phyloP scores from a whole-genome alignment of 1,140 invertebrate genomes.

The Drosophila orosa region DNA sequence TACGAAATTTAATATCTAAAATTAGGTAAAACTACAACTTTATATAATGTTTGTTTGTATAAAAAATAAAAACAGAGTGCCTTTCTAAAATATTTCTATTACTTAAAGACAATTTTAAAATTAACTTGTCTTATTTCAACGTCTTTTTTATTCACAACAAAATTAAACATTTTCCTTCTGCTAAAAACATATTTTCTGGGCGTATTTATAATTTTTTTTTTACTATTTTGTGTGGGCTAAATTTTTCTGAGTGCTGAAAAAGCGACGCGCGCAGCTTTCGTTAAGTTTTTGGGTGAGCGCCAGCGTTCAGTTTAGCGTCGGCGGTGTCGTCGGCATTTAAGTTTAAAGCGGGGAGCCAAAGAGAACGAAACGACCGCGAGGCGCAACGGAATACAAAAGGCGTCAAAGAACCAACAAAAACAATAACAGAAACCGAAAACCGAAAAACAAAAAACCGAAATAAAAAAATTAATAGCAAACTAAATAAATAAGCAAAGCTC shows the following conservation, averaged over 20 bases:
- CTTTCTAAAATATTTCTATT: not conserved
- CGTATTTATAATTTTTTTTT: not conserved
- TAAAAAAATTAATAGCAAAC: slow-evolving; percentile 32
- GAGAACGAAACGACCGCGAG: slow-evolving; percentile 64
- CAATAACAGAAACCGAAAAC: slow-evolving; percentile 32
- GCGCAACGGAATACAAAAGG: slow-evolving; percentile 74
- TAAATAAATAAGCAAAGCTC: slow-evolving; percentile 49
- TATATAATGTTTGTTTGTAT: too few species aligned
- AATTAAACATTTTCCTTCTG: too few species aligned
- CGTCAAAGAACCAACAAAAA: slow-evolving; percentile 45
- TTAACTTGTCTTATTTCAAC: too few species aligned
- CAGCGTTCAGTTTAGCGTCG: slow-evolving; percentile 17
- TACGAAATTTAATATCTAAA: too few species aligned
- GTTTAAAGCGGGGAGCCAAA: slow-evolving; percentile 64
- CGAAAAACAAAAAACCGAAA: slow-evolving; percentile 24
- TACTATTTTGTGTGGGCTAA: not conserved
- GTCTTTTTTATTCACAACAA: too few species aligned
- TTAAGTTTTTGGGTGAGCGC: slow-evolving; percentile 32
- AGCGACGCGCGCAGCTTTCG: slow-evolving; percentile 40
- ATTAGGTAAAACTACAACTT: too few species aligned
- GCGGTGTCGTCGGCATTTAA: slow-evolving; percentile 48
- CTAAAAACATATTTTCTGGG: not conserved
- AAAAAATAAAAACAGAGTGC: too few species aligned
- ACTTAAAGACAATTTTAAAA: not conserved
- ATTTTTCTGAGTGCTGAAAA: not conserved